A percentile compares a stretch with the other conserved stretches of the same genome.
These are phyloP conservation scores for Euglossa dilemma DNA, from an alignment of 1,140 invertebrate species.

Conservation along the genomic window DNA sequence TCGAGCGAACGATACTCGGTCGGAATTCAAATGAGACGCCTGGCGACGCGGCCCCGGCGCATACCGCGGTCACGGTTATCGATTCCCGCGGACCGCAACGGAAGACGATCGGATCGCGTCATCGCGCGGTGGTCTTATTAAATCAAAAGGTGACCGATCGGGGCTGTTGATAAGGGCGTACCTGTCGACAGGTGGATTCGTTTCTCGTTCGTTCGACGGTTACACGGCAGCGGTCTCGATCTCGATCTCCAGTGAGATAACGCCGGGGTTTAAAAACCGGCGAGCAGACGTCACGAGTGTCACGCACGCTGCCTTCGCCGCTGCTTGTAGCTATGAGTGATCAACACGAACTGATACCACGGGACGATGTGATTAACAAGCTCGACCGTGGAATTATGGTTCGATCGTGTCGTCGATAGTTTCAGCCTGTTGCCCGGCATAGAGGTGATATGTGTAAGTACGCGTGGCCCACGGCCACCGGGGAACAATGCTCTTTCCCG, in stretches of 20 bases:
- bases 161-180: constrained; percentile 47
- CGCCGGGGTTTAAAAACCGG: constrained; percentile 42
- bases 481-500: too few relatives aligned
- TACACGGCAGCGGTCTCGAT: constrained; percentile 47
- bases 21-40: constrained; percentile 79
- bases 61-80: constrained; percentile 54
- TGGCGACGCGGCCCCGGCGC: constrained; percentile 46
- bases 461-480: too few relatives aligned
- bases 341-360: constrained; percentile 56
- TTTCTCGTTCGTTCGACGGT: constrained; percentile 37
- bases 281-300: constrained; percentile 56
- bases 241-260: constrained; percentile 46
- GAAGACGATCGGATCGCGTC: constrained; percentile 67
- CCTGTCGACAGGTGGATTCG: constrained; percentile 69
- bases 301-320: constrained; percentile 54
- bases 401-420: constrained; percentile 60
- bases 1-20: constrained; percentile 71
- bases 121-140: constrained; percentile 66
- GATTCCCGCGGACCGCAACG: neutral
- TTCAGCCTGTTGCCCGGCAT: constrained; percentile 11
- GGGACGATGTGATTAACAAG: constrained; percentile 63
- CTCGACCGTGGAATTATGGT: constrained; percentile 43
- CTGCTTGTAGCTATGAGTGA: constrained; percentile 61
- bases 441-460: too few relatives aligned
- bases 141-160: constrained; percentile 67